phyloP scores from a whole-genome alignment of 2,113 vertebrate genomes.

The Artemisiospiza belli region DNA sequence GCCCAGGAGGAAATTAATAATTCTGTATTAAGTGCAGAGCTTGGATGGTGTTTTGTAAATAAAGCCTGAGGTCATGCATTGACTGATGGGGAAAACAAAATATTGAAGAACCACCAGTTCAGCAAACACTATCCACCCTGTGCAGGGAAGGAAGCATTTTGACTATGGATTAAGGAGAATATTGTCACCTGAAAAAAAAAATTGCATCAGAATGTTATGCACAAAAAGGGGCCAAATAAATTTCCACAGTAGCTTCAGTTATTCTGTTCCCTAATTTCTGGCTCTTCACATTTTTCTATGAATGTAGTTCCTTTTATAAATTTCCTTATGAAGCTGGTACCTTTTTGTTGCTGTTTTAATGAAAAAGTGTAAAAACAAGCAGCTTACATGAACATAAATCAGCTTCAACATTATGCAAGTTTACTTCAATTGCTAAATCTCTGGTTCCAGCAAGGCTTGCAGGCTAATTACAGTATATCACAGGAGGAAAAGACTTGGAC shows the following conservation, averaged over 20 bases:
- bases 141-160: not conserved
- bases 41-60: constrained; percentile 66
- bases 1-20: constrained; percentile 70
- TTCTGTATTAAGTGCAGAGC: constrained; percentile 67
- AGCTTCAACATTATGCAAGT: not conserved
- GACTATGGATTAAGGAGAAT: not conserved
- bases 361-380: not conserved
- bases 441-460: not conserved
- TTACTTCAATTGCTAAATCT: not conserved
- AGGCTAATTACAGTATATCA: not conserved
- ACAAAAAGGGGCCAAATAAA: not conserved
- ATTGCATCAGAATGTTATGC: not conserved
- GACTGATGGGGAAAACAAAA: constrained; percentile 59
- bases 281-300: not conserved
- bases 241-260: not conserved
- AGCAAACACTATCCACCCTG: constrained; percentile 18
- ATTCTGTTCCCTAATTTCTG: not conserved
- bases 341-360: not conserved
- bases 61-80: constrained; percentile 62
- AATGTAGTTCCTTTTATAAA: not conserved
- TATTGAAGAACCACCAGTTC: constrained; percentile 51
- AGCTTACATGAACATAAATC: not conserved
- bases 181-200: not conserved
- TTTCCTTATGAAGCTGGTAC: not conserved
- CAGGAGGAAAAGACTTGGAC: not conserved